Evolutionary conservation across 1,140 invertebrate genomes (phyloP), one percentile per base, ranked within the genome.

Genomic region (Trichogramma pretiosum): DNA sequence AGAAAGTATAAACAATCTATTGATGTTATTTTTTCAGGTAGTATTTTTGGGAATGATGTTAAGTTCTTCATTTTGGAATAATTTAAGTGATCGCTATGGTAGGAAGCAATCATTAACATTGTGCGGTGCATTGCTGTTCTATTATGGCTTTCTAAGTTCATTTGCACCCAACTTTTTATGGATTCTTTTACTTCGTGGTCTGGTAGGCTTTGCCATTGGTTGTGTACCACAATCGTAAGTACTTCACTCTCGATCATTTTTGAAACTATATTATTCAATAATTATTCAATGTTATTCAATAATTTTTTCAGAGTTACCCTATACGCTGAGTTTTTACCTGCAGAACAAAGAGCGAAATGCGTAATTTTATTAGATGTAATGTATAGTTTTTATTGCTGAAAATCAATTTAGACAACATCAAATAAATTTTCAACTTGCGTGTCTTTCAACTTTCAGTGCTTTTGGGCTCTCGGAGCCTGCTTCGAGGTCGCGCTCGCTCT

Each of bases 31-130:
- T 63, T 77, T 77, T 49, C 63, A 92, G 88, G 77, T 92, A 50
- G 92, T 96, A 3, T 95, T 95, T 71, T 70, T 89, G 63, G 93
- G 93, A 44, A 98, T 97, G 93, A 95, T 98, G 91, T 66, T 94
- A 16, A 93, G 91, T 63, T 92, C 91, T 11, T 88, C 89, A 52
- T 89, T 96, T 68, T 98, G 93, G 93, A 92, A 89, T 11, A 91
- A 89, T 67, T 76, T 97, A 24, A 94, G 89, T 74, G 93, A 97
- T 64, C 81, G 87, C 64, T 96, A 94, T 77, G 93, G 93, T 18
- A 75, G 93, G 50, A 89, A 90, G 75, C 82, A 91, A 81, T 87
- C 89, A 14, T 71, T 96, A 23, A 85, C 86, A 38, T 76, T 93
- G 59, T 93, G 89, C 67, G 87, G 89, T 24, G 76, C 93, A 37